Percentiles rank a stretch among this genome's conserved stretches.
These are phyloP conservation scores for Limosa lapponica DNA, from an alignment of 2,797 vertebrate species.

Conservation along the genomic window DNA sequence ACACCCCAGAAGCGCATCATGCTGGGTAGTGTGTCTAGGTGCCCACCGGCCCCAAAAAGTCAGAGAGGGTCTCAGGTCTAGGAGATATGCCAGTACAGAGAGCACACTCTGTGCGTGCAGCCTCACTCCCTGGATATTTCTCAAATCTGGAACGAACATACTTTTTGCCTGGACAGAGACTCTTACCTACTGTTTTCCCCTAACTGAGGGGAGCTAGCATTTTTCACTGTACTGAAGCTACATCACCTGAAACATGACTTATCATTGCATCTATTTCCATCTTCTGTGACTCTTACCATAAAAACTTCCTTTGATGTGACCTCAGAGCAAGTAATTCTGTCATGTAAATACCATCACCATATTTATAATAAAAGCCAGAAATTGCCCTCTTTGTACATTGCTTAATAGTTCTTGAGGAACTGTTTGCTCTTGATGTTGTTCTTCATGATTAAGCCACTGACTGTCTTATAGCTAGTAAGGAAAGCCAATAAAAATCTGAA, in stretches of 20 bases:
- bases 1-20: too few species aligned
- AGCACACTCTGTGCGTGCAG: too few species aligned
- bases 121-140: too few species aligned
- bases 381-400: background rate
- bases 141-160: too few species aligned
- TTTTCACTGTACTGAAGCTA: background rate
- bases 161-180: too few species aligned
- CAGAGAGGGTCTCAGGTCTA: too few species aligned
- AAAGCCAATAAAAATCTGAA: background rate
- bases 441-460: background rate
- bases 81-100: too few species aligned
- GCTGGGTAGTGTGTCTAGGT: too few species aligned
- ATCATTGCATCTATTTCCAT: background rate
- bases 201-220: background rate
- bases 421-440: background rate
- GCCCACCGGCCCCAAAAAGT: too few species aligned
- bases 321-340: background rate
- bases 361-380: background rate
- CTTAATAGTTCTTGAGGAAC: background rate
- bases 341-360: background rate
- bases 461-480: background rate
- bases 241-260: background rate
- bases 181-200: too few species aligned
- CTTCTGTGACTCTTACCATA: background rate
- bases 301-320: background rate